These are phyloP conservation scores for Tokudaia tokunoshimensis DNA, from an alignment of 2,797 vertebrate species.

Conservation along the genomic window DNA sequence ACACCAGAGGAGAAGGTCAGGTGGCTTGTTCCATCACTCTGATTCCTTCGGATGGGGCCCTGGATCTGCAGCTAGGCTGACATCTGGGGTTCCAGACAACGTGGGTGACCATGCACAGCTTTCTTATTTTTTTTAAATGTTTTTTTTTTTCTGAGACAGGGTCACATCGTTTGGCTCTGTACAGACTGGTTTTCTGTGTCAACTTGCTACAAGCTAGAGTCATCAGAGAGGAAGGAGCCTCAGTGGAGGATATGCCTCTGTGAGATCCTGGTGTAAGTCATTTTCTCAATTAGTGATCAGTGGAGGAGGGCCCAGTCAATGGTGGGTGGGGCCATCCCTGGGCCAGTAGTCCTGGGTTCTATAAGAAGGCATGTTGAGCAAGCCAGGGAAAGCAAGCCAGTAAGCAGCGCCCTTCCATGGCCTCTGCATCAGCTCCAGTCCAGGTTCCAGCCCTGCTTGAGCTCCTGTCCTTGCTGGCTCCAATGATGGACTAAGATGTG, in stretches of 20 bases:
- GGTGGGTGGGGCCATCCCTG: background rate
- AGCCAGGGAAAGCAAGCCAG: background rate
- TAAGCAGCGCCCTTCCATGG: background rate
- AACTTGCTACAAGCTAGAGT: background rate
- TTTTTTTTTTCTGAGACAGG: background rate
- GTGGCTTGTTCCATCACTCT: background rate
- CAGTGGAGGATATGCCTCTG: background rate
- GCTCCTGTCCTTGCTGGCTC: background rate
- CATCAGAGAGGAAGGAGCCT: background rate
- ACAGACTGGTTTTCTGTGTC: background rate
- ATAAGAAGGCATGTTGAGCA: background rate
- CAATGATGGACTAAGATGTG: background rate
- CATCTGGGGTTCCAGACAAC: background rate
- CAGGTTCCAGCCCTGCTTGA: background rate
- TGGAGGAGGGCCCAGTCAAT: too few relatives aligned
- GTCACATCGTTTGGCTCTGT: background rate
- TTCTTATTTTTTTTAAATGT: background rate
- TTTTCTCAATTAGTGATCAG: background rate
- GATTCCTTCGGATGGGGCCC: background rate
- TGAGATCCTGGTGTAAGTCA: background rate
- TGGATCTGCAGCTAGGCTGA: background rate
- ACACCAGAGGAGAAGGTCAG: background rate
- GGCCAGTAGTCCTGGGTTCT: background rate
- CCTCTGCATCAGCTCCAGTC: background rate
- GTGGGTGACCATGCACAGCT: background rate